Evolutionary conservation across 2,113 vertebrate species (phyloP).

Genomic region (Epinephelus lanceolatus): DNA sequence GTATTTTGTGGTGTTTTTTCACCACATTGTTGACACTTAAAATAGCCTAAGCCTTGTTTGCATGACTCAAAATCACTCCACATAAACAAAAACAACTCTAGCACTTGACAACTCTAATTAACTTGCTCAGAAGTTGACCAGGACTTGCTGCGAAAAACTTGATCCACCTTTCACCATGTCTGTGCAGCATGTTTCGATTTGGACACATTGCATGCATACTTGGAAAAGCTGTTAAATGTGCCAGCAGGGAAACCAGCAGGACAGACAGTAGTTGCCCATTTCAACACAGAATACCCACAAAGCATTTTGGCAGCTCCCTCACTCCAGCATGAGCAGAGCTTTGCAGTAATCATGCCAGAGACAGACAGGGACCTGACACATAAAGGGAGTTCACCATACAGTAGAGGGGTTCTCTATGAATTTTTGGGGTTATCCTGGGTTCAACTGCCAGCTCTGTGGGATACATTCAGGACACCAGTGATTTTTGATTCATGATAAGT

Average conservation of each 20-base stretch:
- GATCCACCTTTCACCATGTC: constrained; percentile 23
- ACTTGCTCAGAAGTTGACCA: constrained; percentile 3
- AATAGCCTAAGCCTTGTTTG: constrained; percentile 1
- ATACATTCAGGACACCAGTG: constrained; percentile 2
- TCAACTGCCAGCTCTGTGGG: constrained; percentile 2
- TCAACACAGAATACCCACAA: constrained; percentile 47
- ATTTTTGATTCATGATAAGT: neutral
- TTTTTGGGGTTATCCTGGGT: constrained; percentile 31
- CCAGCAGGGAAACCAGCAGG: constrained; percentile 55
- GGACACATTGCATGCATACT: constrained; percentile 6
- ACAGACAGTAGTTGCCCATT: constrained; percentile 36
- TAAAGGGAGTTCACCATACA: constrained; percentile 3
- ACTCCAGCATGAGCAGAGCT: constrained; percentile 21
- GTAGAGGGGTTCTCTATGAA: constrained; percentile 17
- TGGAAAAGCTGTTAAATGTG: constrained; percentile 44
- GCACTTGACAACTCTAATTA: constrained; percentile 9
- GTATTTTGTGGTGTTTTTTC: neutral
- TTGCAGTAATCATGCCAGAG: constrained; percentile 30
- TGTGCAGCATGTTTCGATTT: constrained; percentile 14
- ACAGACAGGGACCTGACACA: constrained; percentile 33
- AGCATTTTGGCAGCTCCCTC: constrained; percentile 54
- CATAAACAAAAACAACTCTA: constrained; percentile 4
- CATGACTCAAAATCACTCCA: neutral
- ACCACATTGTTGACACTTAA: neutral
- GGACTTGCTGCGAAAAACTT: constrained; percentile 2